Evolutionary conservation across 2,113 vertebrate species (phyloP).

Genomic region (Aleadryas rufinucha): DNA sequence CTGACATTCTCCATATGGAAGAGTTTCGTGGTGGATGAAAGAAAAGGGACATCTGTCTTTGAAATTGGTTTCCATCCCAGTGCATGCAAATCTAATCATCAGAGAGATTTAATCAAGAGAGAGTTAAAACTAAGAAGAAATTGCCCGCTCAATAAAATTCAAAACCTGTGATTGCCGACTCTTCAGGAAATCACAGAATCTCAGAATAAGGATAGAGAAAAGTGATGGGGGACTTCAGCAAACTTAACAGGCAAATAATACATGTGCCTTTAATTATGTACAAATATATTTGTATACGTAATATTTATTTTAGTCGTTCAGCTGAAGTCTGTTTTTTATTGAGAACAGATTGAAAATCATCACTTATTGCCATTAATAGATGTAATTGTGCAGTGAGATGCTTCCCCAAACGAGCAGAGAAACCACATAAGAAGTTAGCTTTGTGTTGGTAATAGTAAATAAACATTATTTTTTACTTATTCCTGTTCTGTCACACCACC

Average conservation of each 20-base stretch:
- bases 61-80: neutral
- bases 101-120: neutral
- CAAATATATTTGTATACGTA: neutral
- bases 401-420: neutral
- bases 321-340: neutral
- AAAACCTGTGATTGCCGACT: neutral
- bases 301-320: neutral
- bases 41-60: neutral
- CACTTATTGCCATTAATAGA: neutral
- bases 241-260: neutral
- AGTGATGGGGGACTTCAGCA: neutral
- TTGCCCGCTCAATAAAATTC: neutral
- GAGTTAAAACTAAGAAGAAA: constrained; percentile 1
- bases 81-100: neutral
- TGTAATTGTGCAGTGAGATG: neutral
- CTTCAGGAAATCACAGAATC: neutral
- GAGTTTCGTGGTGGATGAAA: neutral
- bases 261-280: neutral
- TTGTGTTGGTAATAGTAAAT: neutral
- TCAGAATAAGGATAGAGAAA: neutral
- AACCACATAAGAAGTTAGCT: neutral
- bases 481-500: neutral
- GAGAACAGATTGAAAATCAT: neutral
- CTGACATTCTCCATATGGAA: neutral
- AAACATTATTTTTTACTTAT: neutral